Percentiles rank a stretch among this genome's conserved stretches.
These are phyloP conservation scores for Acronicta aceris DNA, from an alignment of 2,888 invertebrate species.

Conservation along the genomic window DNA sequence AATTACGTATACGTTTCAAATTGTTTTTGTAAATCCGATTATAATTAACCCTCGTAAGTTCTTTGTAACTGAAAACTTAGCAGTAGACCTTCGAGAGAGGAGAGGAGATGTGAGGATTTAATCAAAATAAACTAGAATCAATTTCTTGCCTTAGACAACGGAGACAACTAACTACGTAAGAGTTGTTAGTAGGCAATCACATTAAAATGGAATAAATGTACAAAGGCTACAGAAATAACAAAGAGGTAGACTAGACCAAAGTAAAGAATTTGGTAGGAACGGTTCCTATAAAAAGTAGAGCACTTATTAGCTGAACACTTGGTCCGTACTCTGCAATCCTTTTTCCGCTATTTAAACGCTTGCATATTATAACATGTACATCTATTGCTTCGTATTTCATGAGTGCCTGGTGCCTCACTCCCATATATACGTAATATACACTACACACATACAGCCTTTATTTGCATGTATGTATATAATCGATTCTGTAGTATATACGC, in stretches of 20 bases:
- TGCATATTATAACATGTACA: conserved; percentile 52
- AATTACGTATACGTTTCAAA: too few relatives aligned
- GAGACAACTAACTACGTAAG: neutral
- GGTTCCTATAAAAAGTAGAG: conserved; percentile 18
- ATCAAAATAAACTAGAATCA: conserved; percentile 1
- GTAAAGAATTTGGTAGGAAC: conserved; percentile 11
- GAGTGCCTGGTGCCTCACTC: conserved; percentile 53
- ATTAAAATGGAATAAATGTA: neutral
- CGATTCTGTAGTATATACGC: conserved; percentile 43
- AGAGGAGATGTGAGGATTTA: conserved; percentile 1
- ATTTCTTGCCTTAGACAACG: neutral
- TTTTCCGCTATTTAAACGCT: conserved; percentile 52
- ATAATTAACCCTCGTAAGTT: neutral
- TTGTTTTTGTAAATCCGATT: neutral
- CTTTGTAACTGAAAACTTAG: conserved; percentile 1
- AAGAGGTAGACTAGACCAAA: neutral
- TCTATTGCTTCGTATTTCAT: conserved; percentile 52
- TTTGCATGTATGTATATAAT: conserved; percentile 48
- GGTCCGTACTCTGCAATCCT: conserved; percentile 42
- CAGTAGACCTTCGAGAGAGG: neutral
- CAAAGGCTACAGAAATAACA: conserved; percentile 4
- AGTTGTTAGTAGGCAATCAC: conserved; percentile 6
- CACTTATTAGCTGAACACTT: conserved; percentile 44
- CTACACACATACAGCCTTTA: conserved; percentile 50
- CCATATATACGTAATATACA: conserved; percentile 49